phyloP scores from a whole-genome alignment of 2,888 invertebrate genomes.

The Parascotia fuliginaria region DNA sequence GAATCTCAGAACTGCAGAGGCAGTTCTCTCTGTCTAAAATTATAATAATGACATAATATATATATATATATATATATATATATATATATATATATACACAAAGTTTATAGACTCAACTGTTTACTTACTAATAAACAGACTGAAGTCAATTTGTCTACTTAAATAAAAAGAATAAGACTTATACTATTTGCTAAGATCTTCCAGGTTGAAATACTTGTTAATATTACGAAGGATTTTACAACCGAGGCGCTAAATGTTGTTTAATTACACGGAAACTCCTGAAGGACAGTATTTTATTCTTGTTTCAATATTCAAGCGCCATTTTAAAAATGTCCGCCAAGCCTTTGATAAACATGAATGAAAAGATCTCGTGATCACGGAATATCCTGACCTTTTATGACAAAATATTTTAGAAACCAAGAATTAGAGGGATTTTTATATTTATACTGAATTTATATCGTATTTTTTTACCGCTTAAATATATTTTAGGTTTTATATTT shows the following conservation, averaged over 20 bases:
- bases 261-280: slow-evolving; percentile 38
- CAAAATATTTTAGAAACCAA: neutral
- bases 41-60: too few species aligned
- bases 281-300: slow-evolving; percentile 32
- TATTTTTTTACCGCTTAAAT: neutral
- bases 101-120: too few species aligned
- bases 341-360: slow-evolving; percentile 27
- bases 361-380: slow-evolving; percentile 3
- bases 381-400: slow-evolving; percentile 1
- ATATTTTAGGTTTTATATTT: neutral
- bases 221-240: slow-evolving; percentile 5
- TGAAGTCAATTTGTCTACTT: too few species aligned
- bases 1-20: too few species aligned
- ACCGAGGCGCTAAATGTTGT: slow-evolving; percentile 28
- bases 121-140: too few species aligned
- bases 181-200: slow-evolving; percentile 6
- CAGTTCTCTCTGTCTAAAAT: too few species aligned
- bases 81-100: too few species aligned
- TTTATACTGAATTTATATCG: neutral
- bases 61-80: too few species aligned
- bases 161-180: too few species aligned
- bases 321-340: slow-evolving; percentile 21
- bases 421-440: neutral
- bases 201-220: slow-evolving; percentile 7
- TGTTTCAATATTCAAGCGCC: slow-evolving; percentile 23